Evolutionary conservation across 2,797 vertebrate genomes (phyloP).

Genomic region (Eremophila alpestris): DNA sequence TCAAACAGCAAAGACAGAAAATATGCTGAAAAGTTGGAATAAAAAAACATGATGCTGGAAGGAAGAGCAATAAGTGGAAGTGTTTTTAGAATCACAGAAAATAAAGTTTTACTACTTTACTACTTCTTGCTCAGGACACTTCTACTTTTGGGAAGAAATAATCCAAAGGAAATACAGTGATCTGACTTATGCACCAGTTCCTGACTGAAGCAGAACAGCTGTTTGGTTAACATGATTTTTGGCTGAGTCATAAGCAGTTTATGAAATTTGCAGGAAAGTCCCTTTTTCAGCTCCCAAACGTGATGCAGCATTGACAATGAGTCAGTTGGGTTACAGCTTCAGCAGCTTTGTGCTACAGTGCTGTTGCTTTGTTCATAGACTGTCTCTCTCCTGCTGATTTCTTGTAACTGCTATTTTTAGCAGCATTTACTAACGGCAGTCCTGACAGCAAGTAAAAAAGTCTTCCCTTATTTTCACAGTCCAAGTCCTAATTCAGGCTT

Average conservation of each 20-base stretch:
- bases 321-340: background rate
- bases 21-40: background rate
- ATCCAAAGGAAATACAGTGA: background rate
- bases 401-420: background rate
- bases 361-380: background rate
- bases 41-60: background rate
- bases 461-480: background rate
- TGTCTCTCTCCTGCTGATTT: background rate
- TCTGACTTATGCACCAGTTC: background rate
- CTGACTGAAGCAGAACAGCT: background rate
- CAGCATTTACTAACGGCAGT: background rate
- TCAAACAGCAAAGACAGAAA: background rate
- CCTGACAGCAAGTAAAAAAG: background rate
- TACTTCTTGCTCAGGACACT: background rate
- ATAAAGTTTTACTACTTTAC: background rate
- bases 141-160: background rate
- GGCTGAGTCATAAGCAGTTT: background rate
- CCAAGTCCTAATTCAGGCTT: background rate
- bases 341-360: background rate
- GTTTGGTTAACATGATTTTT: background rate
- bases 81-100: background rate
- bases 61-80: background rate
- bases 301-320: background rate
- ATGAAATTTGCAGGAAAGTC: background rate
- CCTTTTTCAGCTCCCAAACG: background rate